Conservation (phyloP, 2,888 invertebrate species). For the Ichneumoninae sp. region DNA sequence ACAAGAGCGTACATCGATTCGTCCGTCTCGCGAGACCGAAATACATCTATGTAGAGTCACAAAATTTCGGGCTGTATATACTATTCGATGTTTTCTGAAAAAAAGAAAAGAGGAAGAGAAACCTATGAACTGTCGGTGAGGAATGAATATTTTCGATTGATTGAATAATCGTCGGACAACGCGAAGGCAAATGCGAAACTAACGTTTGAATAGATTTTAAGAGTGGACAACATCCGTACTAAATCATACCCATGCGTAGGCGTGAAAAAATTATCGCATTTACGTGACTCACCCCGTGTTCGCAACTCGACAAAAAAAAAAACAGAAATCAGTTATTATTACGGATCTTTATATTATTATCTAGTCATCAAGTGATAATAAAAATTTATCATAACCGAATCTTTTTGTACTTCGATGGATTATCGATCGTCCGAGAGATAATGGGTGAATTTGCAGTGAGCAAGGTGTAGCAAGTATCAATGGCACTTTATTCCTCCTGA, state of each 20-base stretch:
- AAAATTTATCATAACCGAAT: constrained; percentile 83
- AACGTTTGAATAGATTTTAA: constrained; percentile 22
- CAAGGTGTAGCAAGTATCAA: constrained; percentile 72
- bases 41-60: constrained; percentile 33
- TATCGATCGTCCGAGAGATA: background rate
- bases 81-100: constrained; percentile 29
- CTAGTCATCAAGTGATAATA: constrained; percentile 84
- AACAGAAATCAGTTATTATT: constrained; percentile 81
- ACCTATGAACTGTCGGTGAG: background rate
- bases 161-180: background rate
- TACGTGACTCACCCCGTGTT: constrained; percentile 63
- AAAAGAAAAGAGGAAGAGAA: constrained; percentile 10
- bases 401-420: background rate
- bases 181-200: constrained; percentile 6
- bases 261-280: constrained; percentile 51
- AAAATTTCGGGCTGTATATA: constrained; percentile 33
- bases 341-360: constrained; percentile 84
- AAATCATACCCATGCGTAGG: constrained; percentile 6
- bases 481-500: constrained; percentile 81
- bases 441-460: background rate
- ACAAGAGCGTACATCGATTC: constrained; percentile 23
- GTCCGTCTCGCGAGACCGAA: constrained; percentile 35
- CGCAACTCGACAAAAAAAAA: constrained; percentile 62
- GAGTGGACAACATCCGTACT: constrained; percentile 39
- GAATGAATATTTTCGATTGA: constrained; percentile 9